Evolutionary conservation across 2,113 vertebrate species (phyloP).

Genomic region (Spheniscus mendiculus): DNA sequence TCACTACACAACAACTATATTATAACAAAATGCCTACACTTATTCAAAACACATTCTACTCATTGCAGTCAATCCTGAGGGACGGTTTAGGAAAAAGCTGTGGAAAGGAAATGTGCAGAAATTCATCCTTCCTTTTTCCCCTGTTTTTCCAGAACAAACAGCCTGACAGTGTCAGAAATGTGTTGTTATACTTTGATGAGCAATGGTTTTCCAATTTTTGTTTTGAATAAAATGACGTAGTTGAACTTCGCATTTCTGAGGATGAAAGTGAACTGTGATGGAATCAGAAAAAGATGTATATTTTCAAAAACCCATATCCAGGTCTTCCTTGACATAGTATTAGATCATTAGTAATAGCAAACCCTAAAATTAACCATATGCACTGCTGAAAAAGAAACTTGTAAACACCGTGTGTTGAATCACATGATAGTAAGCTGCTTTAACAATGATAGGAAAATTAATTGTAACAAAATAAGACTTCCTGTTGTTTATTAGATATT

Average conservation of each 20-base stretch:
- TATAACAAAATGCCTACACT: background rate
- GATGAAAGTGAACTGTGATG: background rate
- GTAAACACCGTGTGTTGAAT: background rate
- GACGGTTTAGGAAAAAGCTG: background rate
- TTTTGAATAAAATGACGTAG: background rate
- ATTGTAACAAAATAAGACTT: constrained; percentile 51
- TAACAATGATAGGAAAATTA: constrained; percentile 10
- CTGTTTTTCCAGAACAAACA: background rate
- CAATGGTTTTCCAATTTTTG: background rate
- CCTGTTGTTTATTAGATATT: constrained; percentile 42
- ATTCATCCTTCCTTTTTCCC: background rate
- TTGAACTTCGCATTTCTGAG: background rate
- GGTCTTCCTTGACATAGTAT: background rate
- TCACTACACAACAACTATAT: background rate
- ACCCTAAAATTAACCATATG: background rate
- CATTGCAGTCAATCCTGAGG: background rate
- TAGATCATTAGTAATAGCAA: background rate
- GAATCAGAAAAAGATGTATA: background rate
- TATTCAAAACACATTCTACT: background rate
- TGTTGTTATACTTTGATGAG: background rate
- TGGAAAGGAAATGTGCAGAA: background rate
- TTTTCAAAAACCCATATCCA: background rate
- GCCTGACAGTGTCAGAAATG: background rate
- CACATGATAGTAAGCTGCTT: background rate
- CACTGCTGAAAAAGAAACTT: background rate